Evolutionary conservation across 2,888 invertebrate genomes (phyloP).

Genomic region (Cheilosia vulpina): DNA sequence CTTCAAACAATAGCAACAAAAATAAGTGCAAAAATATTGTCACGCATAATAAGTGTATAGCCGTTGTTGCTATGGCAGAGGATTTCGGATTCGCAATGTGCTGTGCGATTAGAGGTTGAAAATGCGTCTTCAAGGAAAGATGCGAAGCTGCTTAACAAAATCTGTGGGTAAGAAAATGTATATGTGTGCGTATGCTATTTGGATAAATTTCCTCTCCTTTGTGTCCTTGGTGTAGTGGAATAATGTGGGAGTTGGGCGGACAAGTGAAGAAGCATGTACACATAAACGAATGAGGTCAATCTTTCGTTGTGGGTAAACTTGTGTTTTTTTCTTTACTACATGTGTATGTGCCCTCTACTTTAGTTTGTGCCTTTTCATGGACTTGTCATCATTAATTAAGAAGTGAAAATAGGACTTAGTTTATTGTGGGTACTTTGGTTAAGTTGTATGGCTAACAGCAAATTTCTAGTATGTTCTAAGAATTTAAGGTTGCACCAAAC

Average conservation of each 20-base stretch:
- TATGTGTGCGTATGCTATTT: slow-evolving; percentile 12
- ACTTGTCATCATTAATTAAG: slow-evolving; percentile 12
- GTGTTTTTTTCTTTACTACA: background rate
- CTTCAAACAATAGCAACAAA: background rate
- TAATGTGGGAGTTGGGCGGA: background rate
- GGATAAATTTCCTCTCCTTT: slow-evolving; percentile 34
- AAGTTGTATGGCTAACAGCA: no score
- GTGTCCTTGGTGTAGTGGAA: background rate
- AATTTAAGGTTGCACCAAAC: no score
- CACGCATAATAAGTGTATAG: slow-evolving; percentile 20
- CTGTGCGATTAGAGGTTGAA: background rate
- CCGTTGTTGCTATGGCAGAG: slow-evolving; percentile 1
- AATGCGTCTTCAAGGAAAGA: slow-evolving; percentile 21
- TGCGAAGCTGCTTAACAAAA: background rate
- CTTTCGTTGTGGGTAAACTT: slow-evolving; percentile 31
- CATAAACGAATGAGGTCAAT: slow-evolving; percentile 45
- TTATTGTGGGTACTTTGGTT: no score
- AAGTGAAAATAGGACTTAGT: background rate
- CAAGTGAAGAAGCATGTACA: slow-evolving; percentile 1
- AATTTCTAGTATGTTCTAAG: no score
- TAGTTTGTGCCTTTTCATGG: background rate
- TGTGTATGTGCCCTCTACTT: background rate
- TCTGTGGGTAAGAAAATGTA: background rate
- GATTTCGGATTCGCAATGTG: slow-evolving; percentile 6
- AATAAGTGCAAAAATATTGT: slow-evolving; percentile 12